Evolutionary conservation across 2,888 invertebrate genomes (phyloP).

Genomic region (Cremastobaeus sp.): DNA sequence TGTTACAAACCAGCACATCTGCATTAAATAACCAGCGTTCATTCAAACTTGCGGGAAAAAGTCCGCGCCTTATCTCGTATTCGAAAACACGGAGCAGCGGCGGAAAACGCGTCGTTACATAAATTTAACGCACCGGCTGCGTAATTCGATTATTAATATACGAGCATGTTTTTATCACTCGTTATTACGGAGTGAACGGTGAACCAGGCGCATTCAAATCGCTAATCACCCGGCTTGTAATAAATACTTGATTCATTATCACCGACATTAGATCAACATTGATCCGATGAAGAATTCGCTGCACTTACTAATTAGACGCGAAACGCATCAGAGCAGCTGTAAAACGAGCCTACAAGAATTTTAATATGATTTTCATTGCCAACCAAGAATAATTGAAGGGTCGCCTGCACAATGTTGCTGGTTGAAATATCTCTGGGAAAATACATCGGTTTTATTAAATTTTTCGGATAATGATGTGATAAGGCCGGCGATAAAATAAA

Average conservation of each 20-base stretch:
- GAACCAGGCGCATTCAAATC: too few relatives aligned
- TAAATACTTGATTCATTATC: slow-evolving; percentile 29
- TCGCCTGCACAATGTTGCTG: too few relatives aligned
- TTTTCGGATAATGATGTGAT: too few relatives aligned
- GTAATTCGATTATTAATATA: slow-evolving; percentile 37
- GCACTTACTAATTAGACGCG: slow-evolving; percentile 24
- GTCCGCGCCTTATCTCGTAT: slow-evolving; percentile 16
- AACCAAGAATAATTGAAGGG: too few relatives aligned
- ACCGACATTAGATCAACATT: too few relatives aligned
- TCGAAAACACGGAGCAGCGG: neutral
- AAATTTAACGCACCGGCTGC: slow-evolving; percentile 32
- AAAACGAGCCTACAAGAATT: slow-evolving; percentile 35
- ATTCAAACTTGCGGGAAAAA: slow-evolving; percentile 21
- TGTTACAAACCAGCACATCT: slow-evolving; percentile 48
- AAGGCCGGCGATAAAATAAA: too few relatives aligned
- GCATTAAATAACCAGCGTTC: slow-evolving; percentile 38
- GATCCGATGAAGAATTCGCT: too few relatives aligned
- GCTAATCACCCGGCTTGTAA: neutral
- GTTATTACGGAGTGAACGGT: slow-evolving; percentile 21
- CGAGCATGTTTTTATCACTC: slow-evolving; percentile 20
- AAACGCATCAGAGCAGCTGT: slow-evolving; percentile 8
- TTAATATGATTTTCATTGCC: too few relatives aligned
- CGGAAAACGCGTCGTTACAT: slow-evolving; percentile 29
- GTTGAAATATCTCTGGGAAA: too few relatives aligned
- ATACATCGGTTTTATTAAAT: too few relatives aligned